These are phyloP conservation scores for Phocides pigmalion DNA, from an alignment of 1,140 invertebrate genomes.

Conservation along the genomic window DNA sequence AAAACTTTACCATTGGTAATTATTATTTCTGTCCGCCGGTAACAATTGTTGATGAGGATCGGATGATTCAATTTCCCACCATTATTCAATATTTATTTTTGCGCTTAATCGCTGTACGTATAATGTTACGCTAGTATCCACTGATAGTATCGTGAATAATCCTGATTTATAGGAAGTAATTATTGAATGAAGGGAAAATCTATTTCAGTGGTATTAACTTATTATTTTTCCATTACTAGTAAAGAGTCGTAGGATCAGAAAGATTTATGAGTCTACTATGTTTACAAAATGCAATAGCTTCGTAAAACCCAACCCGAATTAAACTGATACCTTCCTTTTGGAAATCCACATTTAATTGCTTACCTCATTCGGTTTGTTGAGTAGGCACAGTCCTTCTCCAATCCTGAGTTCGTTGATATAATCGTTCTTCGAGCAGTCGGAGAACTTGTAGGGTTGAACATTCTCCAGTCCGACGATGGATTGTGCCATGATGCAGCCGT, in stretches of 20 bases:
- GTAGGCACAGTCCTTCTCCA: slow-evolving; percentile 93
- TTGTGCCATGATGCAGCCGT: slow-evolving; percentile 97
- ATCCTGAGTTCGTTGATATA: slow-evolving; percentile 92
- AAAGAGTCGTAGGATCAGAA: too few relatives aligned
- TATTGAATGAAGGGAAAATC: too few relatives aligned
- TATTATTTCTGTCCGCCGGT: slow-evolving; percentile 29
- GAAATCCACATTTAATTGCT: too few relatives aligned
- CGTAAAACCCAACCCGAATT: too few relatives aligned
- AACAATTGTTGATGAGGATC: slow-evolving; percentile 30
- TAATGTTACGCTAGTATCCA: not conserved
- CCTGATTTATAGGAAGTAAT: too few relatives aligned
- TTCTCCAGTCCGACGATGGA: slow-evolving; percentile 95
- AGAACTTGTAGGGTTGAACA: slow-evolving; percentile 97
- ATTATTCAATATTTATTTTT: slow-evolving; percentile 30
- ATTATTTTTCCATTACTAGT: too few relatives aligned
- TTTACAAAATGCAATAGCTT: too few relatives aligned
- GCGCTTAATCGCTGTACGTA: not conserved
- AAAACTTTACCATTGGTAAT: slow-evolving; percentile 33
- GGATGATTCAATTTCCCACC: slow-evolving; percentile 28
- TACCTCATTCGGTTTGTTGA: slow-evolving; percentile 96
- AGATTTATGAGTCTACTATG: too few relatives aligned
- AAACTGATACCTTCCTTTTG: too few relatives aligned
- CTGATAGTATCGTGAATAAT: not conserved
- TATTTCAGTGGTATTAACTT: too few relatives aligned
- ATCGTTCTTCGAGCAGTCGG: slow-evolving; percentile 93